Evolutionary conservation across 2,113 vertebrate genomes (phyloP).

Genomic region (Lynx canadensis): DNA sequence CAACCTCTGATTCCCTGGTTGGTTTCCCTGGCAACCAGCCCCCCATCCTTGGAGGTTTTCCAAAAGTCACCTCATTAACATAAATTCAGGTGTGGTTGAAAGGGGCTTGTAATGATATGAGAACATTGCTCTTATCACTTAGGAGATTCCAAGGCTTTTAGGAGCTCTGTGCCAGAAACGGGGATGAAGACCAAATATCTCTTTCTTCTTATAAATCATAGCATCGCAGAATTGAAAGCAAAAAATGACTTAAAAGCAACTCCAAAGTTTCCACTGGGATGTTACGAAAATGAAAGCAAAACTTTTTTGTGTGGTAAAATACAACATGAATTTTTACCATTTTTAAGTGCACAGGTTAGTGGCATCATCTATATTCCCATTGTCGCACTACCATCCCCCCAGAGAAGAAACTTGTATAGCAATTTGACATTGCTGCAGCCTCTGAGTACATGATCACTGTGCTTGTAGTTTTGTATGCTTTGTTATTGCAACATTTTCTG

Average conservation of each 20-base stretch:
- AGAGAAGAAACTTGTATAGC: background rate
- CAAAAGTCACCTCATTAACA: background rate
- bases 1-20: background rate
- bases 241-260: background rate
- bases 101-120: background rate
- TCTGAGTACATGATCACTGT: rapidly evolving
- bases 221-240: background rate
- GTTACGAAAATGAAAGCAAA: slow-evolving; percentile 5
- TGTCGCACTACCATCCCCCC: background rate
- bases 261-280: background rate
- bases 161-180: background rate
- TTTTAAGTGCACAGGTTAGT: background rate
- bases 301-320: background rate
- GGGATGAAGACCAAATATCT: background rate
- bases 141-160: background rate
- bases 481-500: background rate
- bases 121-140: background rate
- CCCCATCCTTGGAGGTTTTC: background rate
- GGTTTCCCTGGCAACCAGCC: background rate
- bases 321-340: background rate
- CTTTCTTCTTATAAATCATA: background rate
- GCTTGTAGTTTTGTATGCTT: background rate
- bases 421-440: background rate
- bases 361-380: rapidly evolving
- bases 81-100: background rate